Evolutionary conservation across 2,797 vertebrate species (phyloP).

Genomic region (Anas bahamensis): DNA sequence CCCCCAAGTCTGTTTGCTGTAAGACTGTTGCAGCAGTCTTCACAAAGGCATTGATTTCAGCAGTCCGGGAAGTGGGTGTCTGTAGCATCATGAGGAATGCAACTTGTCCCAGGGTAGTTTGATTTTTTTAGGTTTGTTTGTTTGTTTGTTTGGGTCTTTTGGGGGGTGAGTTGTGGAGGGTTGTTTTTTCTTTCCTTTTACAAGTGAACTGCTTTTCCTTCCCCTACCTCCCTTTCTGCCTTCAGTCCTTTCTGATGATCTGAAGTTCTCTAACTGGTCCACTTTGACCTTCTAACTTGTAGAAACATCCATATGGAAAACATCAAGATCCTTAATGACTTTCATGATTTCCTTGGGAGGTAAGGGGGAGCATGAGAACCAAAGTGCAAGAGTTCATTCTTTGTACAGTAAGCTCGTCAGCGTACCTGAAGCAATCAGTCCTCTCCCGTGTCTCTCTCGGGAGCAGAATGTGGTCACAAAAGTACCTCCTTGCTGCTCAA

Average conservation of each 20-base stretch:
- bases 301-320: conserved; percentile 28
- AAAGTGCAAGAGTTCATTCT: background rate
- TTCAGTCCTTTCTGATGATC: background rate
- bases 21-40: background rate
- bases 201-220: background rate
- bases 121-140: background rate
- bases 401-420: background rate
- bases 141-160: background rate
- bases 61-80: background rate
- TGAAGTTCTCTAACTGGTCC: conserved; percentile 1
- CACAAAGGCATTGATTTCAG: background rate
- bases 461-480: background rate
- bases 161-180: too few relatives aligned
- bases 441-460: background rate
- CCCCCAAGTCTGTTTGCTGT: background rate
- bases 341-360: conserved; percentile 6
- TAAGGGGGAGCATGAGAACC: background rate
- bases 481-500: background rate
- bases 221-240: background rate
- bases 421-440: background rate
- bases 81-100: background rate
- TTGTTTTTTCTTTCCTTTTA: background rate
- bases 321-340: conserved; percentile 31
- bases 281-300: conserved; percentile 23
- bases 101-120: background rate